Base-by-base conservation (phyloP, 2,888 invertebrate species). In the Phanerotoma sp. region DNA sequence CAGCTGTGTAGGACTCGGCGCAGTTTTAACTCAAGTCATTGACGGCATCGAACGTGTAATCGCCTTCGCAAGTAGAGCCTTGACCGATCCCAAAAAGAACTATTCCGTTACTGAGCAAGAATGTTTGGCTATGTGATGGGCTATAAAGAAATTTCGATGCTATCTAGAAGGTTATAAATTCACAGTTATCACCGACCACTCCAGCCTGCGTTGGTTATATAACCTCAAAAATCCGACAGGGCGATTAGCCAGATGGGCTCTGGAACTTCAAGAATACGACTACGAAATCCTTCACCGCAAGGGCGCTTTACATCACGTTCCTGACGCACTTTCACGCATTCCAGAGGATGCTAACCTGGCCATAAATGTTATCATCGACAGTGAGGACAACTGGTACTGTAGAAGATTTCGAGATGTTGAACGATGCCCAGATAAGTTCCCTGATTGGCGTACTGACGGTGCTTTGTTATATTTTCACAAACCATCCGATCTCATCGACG, bases 101-200 rank as follows among this genome's bases (percentile, higher is more conserved):
- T 67, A 64, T 20, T 48, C 60, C 3, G 60, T 58, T 6, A 66
- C 66, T 0, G 62, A 66, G 40, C 51, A 38, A 18, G 66, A 70
- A 22, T 68, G 65, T 30, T 55, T 66, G 1, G 65, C 66, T 0
- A 58, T 67, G 0, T 10, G 65, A 0, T 66, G 62, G 62, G 56
- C 59, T 0, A 55, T 67, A 3, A 52, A 53, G 38, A 60, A 59
- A 30, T 65, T 59, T 33, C 35, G 66, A n/a, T 49, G 50, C 1
- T 66, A 62, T 40, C 22, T 66, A 3, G 63, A 60, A 22, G 67
- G 66, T 2, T 56, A 56, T 11, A 30, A 51, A 2, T 66, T 65
- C 35, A 60, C 48, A 10, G 62, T 64, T 9, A 53, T 61, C 9
- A 65, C 64, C 3, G 62, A 67, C 25, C 66, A 68, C 15, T 41